phyloP scores from a whole-genome alignment of 2,888 invertebrate genomes.

The Onthophagus sagittarius region DNA sequence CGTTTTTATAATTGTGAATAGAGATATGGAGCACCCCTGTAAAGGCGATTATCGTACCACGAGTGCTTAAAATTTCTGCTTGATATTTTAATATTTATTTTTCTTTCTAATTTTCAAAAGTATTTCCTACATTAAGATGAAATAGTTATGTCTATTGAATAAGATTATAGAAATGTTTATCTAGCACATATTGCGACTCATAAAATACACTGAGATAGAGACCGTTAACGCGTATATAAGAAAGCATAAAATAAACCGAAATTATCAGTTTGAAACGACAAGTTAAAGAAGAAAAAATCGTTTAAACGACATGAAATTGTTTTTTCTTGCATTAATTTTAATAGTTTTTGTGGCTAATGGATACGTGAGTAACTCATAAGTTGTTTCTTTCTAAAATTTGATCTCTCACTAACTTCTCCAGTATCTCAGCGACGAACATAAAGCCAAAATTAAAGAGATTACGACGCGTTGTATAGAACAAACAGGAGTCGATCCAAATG shows the following conservation, averaged over 20 bases:
- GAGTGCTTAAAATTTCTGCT: too few relatives aligned
- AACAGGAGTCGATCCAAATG: constrained; percentile 37
- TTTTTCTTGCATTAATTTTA: neutral
- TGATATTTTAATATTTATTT: neutral
- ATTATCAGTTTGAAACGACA: neutral
- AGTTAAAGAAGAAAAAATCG: neutral
- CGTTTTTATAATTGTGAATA: too few relatives aligned
- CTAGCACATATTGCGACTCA: neutral
- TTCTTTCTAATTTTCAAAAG: neutral
- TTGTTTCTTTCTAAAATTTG: neutral
- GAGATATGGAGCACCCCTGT: too few relatives aligned
- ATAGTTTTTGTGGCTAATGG: neutral
- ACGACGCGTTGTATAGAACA: constrained; percentile 32
- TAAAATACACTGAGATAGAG: neutral
- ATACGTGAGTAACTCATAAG: neutral
- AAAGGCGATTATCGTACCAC: too few relatives aligned
- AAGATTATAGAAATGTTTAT: neutral
- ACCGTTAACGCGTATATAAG: neutral
- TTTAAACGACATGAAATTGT: neutral
- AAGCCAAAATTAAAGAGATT: constrained; percentile 43
- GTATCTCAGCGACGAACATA: constrained; percentile 25
- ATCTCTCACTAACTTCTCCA: neutral
- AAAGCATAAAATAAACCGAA: neutral
- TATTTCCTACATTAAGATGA: neutral
- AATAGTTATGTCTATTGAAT: neutral